Evolutionary conservation across 2,113 vertebrate species (phyloP), one percentile per base, ranked within the genome.

Genomic region (Lates calcarifer): DNA sequence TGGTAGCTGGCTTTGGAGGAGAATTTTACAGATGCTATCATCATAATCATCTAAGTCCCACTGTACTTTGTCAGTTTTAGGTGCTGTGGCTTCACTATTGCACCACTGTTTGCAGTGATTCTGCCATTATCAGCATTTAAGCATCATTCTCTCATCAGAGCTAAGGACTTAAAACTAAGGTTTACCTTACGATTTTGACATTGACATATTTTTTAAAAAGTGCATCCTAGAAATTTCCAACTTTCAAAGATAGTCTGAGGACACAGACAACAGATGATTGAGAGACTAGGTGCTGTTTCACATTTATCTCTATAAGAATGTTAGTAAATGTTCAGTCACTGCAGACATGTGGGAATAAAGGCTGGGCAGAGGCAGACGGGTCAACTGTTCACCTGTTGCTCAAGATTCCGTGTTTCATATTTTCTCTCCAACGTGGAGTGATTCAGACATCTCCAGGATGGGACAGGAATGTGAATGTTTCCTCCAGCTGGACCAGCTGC

Each of bases 341-440:
- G 28, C 55, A 85, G 35, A 78, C 56, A 26, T 41, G 78, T 82
- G 72, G 4, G 62, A 80, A 60, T 39, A 20, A 62, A 24, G 15
- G 33, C 6, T 12, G 31, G 8, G 26, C 14, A 53, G 60, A 41
- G 39, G 9, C 14, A 60, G 74, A 24, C 35, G 7, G 15, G 22
- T 17, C 6, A 17, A 14, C 67, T 66, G 69, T 45, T 76, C 88
- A 93, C 90, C 90, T 93, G 90, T 90, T 86, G 77, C 81, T 78
- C 55, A 3, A 12, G 12, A 67, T 74, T 71, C 31, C 24, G 41
- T 53, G 35, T 31, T 83, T 51, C 74, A n/a, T 62, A 61, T 82
- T 84, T 78, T 85, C 68, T 64, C 43, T 78, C 66, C 3, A 14
- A 31, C 47, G 0, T 3, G 11, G 47, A 77, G 76, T 47, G 82